These are phyloP conservation scores for Nesospiza acunhae DNA, from an alignment of 2,113 vertebrate genomes.

Conservation along the genomic window DNA sequence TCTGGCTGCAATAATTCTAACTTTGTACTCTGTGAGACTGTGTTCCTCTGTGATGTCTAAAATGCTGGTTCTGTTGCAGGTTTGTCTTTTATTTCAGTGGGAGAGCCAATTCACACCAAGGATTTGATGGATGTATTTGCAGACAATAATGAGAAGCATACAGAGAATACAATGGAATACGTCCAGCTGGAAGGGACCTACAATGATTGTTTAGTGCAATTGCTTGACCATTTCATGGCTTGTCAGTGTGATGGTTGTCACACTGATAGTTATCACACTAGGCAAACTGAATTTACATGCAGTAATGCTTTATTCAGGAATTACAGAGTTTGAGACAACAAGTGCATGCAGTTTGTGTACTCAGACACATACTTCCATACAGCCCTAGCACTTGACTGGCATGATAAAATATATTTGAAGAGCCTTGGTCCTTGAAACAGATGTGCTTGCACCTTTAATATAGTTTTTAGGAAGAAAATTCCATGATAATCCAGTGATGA, in stretches of 20 bases:
- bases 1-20: not conserved
- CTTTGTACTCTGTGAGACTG: not conserved
- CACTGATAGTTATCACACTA: not conserved
- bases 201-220: not conserved
- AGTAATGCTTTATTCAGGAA: not conserved
- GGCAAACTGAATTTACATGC: not conserved
- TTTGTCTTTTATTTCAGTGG: not conserved
- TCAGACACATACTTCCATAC: not conserved
- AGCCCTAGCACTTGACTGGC: not conserved
- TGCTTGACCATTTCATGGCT: not conserved
- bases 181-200: not conserved
- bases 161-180: not conserved
- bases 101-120: not conserved
- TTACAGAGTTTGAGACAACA: not conserved
- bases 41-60: not conserved
- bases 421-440: not conserved
- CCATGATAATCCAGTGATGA: not conserved
- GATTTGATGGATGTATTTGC: not conserved
- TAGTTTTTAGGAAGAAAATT: not conserved
- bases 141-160: not conserved
- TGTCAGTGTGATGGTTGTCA: not conserved
- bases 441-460: not conserved
- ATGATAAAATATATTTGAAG: not conserved
- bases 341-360: not conserved
- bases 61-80: not conserved